Percentiles rank a stretch among this genome's conserved stretches.
Conservation (phyloP, 2,113 vertebrate species). For the Sprattus sprattus region DNA sequence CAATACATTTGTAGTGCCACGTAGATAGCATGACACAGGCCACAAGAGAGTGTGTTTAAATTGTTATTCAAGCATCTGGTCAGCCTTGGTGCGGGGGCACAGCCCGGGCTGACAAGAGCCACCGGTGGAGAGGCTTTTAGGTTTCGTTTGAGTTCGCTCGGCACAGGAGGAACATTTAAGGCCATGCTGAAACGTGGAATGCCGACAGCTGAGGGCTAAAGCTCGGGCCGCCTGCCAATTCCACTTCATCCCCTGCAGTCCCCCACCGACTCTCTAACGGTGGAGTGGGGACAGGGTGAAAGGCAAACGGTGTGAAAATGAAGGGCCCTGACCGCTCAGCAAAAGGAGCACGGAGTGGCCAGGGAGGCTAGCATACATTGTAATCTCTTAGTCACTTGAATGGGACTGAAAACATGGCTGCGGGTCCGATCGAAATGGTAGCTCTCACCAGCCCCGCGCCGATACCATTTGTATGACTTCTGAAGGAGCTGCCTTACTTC, state of each 20-base stretch:
- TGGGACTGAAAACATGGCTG: slow-evolving; percentile 6
- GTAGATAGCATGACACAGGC: not conserved
- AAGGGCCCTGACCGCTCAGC: slow-evolving; percentile 25
- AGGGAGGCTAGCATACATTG: slow-evolving; percentile 28
- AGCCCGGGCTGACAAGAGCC: slow-evolving; percentile 33
- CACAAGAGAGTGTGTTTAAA: slow-evolving; percentile 1
- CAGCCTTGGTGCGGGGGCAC: not conserved
- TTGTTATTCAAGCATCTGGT: not conserved
- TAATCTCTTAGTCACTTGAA: slow-evolving; percentile 33
- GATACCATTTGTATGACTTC: not conserved
- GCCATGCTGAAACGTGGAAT: slow-evolving; percentile 49
- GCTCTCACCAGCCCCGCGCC: not conserved
- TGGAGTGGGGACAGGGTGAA: slow-evolving; percentile 42
- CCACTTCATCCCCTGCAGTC: slow-evolving; percentile 23
- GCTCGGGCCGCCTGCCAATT: slow-evolving; percentile 34
- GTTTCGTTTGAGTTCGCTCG: slow-evolving; percentile 17
- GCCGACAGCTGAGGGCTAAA: slow-evolving; percentile 40
- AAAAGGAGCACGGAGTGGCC: slow-evolving; percentile 27
- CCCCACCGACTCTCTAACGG: slow-evolving; percentile 25
- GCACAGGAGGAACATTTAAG: slow-evolving; percentile 45
- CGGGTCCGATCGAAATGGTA: not conserved
- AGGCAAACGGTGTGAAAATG: slow-evolving; percentile 37
- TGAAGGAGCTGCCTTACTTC: slow-evolving; percentile 4
- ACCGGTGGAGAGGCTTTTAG: slow-evolving; percentile 25
- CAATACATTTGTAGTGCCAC: not conserved